Base-by-base conservation (phyloP, 2,888 invertebrate genomes). In the Nymphalis urticae region DNA sequence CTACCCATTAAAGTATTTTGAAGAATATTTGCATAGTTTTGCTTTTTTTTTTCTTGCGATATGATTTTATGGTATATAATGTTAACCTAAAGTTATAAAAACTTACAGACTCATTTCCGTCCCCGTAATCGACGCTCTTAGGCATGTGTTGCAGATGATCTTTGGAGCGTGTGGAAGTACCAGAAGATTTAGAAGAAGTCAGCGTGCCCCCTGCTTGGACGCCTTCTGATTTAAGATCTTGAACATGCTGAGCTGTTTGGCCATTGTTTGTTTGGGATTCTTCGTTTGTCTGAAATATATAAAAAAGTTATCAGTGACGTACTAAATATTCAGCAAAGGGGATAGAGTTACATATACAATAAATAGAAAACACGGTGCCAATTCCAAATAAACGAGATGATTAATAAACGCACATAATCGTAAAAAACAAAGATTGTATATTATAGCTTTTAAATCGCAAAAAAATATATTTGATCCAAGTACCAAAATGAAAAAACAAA, bases 161-260 rank as follows among this genome's bases (percentile, higher is more conserved):
- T 73, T 92, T 93, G 68, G 92, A 88, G 72, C 94, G 90, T 47
- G 94, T 94, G 62, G 94, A 94, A 1, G 94, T 94, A 13, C 94
- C 94, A 0, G 95, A 95, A 53, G 95, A 95, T 72, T 95, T 95
- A 73, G 95, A 94, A 50, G 94, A 90, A 48, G 93, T 92, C 64
- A 96, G 86, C 0, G 96, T 95, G 2, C 96, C 96, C 17, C 97
- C 96, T 0, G 96, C 97, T 84, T 97, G 97, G 1, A 96, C 96
- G 1, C 97, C 97, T 85, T 97, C 97, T 0, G 96, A 97, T 94
- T 92, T 95, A 80, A 89, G 92, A 78, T 93, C 95, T 80, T 89
- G 92, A 9, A 82, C 81, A 64, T 90, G 88, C 72, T 89, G 89
- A 47, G 72, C 69, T 8, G 81, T 75, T 1, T 83, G 72, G 0